Base-by-base conservation (phyloP, 2,797 vertebrate species). In the Poecilia gillii region DNA sequence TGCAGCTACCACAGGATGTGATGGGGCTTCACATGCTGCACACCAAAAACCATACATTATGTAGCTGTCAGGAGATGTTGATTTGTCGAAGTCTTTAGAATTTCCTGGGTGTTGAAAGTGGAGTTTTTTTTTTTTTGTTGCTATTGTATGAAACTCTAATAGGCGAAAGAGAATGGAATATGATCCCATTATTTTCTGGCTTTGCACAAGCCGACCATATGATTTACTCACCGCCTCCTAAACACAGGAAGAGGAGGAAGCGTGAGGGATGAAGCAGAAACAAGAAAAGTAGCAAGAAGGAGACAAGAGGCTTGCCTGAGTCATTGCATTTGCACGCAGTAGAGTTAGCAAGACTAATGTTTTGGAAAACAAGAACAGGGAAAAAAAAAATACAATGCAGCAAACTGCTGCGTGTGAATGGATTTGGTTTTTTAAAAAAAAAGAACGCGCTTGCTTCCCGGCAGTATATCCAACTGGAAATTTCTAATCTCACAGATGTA, bases 101-200 rank as follows among this genome's bases (percentile, higher is more conserved):
- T 92, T 95, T 95, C 88, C 85, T 85, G 82, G 82, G 86, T 91
- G 88, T 85, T 92, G 91, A 91, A 94, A 94, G 88, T 83, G 73
- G 85, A 93, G 91, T 89, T 90, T 20, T 46, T 4, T 47, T 20
- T 20, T 20, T 2, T 53, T 53, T 49, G 90, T 89, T 88, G 92
- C 93, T 94, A 95, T 95, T 95, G 92, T 95, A 89, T 93, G 93
- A 90, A 96, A 96, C 94, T 95, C 93, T 94, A 92, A 94, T 91
- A 91, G 89, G 91, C 92, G 79, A 84, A 95, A 90, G 90, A 95
- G 90, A 94, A 93, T 90, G 90, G 91, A 94, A 94, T 94, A 93
- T 93, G 93, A 95, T 95, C 94, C 94, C 92, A 95, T 96, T 95
- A 95, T 95, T 95, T 94, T 91, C 91, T 95, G 94, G 94, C 94